Evolutionary conservation across 2,113 vertebrate species (phyloP), one percentile per base, ranked within the genome.

Genomic region (Zingel zingel): DNA sequence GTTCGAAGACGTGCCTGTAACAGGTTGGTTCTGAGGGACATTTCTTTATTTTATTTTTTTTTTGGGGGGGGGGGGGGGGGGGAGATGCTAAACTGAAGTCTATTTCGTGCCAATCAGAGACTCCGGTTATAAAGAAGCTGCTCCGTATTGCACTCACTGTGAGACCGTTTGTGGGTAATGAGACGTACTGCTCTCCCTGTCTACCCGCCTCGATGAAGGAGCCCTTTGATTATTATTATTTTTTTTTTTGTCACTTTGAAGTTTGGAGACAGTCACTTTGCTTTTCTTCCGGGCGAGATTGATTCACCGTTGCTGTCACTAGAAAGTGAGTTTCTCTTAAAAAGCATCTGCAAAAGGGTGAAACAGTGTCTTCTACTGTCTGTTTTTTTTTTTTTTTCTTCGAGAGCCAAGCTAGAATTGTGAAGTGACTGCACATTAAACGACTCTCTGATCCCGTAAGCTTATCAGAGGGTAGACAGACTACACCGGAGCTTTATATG

Each of bases 71-170:
- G n/a, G n/a, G n/a, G n/a, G n/a, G n/a, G n/a, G n/a, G n/a, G n/a
- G n/a, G 59, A 48, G 51, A 80, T 25, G 70, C 45, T 62, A 86
- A 62, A 27, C 45, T 86, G 74, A 84, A 80, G 81, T 90, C 68
- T 66, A 54, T 82, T 84, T 73, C 80, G 93, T 95, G 93, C 93
- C 94, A 95, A 90, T 91, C 81, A 81, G 77, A 91, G 90, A 92
- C 91, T 91, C 89, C 57, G 77, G 78, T 84, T 80, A 21, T 78
- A 57, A 90, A 79, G 88, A 90, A 89, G 85, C 82, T 79, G 89
- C 77, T 88, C 54, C 33, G 63, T 70, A 51, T 82, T 71, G 78
- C 73, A 69, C 77, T 90, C 88, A 89, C 90, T 93, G 90, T 92
- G 91, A 93, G 86, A 87, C 80, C 66, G 47, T 81, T 73, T 70